These are phyloP conservation scores for Cyanoramphus novaezelandiae DNA, from an alignment of 2,113 vertebrate genomes.

Conservation along the genomic window DNA sequence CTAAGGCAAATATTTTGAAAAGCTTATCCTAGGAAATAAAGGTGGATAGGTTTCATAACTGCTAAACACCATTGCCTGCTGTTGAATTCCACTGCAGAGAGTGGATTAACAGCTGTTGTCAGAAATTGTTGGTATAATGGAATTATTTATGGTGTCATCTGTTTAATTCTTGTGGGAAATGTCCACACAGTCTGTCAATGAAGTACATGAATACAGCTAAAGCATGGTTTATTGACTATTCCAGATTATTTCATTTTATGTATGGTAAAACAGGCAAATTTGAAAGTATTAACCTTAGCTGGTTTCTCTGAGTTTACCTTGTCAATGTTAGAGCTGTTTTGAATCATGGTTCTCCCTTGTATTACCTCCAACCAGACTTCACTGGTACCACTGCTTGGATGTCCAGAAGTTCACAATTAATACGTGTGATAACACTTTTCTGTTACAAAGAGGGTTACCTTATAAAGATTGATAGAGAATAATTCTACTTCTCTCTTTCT, in stretches of 20 bases:
- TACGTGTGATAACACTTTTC: background rate
- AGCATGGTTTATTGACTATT: conserved; percentile 24
- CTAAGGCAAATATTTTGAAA: background rate
- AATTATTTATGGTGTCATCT: conserved; percentile 68
- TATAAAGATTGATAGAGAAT: background rate
- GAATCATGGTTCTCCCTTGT: background rate
- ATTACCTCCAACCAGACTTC: background rate
- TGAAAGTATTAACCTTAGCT: background rate
- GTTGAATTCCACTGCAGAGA: background rate
- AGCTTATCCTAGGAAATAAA: background rate
- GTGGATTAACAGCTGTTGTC: conserved; percentile 57
- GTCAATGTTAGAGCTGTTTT: background rate
- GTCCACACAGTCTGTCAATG: conserved; percentile 47
- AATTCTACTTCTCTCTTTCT: background rate
- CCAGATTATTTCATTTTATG: background rate
- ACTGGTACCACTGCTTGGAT: background rate
- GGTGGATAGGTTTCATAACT: background rate
- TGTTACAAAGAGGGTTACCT: background rate
- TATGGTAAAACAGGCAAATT: background rate
- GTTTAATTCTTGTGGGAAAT: conserved; percentile 55
- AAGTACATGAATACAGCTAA: conserved; percentile 36
- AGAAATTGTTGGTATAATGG: conserved; percentile 59
- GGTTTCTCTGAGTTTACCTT: background rate
- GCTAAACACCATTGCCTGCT: background rate
- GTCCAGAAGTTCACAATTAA: background rate